phyloP scores from a whole-genome alignment of 1,140 invertebrate species.

The Lucilia sericata region DNA sequence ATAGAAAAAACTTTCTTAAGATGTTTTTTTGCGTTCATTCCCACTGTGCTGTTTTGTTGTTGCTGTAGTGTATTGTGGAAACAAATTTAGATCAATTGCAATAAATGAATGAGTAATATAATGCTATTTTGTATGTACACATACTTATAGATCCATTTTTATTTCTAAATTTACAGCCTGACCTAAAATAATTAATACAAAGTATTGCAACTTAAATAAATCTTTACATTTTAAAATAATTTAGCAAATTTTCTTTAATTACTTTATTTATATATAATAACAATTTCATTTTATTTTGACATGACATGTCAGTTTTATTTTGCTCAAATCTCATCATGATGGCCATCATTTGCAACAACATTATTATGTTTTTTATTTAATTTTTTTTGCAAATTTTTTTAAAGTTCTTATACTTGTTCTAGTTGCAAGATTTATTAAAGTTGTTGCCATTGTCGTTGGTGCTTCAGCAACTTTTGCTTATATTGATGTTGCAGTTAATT shows the following conservation, averaged over 20 bases:
- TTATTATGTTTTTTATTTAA: neutral
- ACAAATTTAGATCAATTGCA: slow-evolving; percentile 29
- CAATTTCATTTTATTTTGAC: neutral
- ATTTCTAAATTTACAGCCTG: too few relatives aligned
- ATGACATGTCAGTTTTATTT: neutral
- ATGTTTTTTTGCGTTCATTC: too few relatives aligned
- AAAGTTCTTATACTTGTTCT: neutral
- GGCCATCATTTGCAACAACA: neutral
- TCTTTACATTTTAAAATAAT: too few relatives aligned
- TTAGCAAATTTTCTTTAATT: too few relatives aligned
- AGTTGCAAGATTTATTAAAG: slow-evolving; percentile 19
- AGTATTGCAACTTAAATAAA: too few relatives aligned
- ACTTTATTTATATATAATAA: too few relatives aligned
- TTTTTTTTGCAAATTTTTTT: too few relatives aligned
- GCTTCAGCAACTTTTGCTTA: neutral
- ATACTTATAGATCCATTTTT: neutral
- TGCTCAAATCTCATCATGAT: neutral
- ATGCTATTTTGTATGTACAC: neutral
- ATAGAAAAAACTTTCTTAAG: too few relatives aligned
- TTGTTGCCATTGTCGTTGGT: neutral
- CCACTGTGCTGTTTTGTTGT: neutral
- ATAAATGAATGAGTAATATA: slow-evolving; percentile 17
- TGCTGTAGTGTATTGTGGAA: neutral
- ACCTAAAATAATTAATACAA: too few relatives aligned
- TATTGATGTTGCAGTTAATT: slow-evolving; percentile 3